These are phyloP conservation scores for Sorex fumeus DNA, from an alignment of 2,113 vertebrate species.

Conservation along the genomic window DNA sequence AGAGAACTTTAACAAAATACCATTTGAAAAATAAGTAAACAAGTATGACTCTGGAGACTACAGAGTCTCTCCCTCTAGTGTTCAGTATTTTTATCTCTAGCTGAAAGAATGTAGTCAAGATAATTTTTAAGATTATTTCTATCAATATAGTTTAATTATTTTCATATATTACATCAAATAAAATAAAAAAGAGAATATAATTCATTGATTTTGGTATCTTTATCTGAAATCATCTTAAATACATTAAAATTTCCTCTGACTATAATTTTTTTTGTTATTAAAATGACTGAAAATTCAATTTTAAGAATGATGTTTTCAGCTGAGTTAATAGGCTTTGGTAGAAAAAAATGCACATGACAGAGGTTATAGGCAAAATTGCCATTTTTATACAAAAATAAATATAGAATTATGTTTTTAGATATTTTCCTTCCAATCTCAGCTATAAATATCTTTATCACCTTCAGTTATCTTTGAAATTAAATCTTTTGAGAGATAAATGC, in stretches of 20 bases:
- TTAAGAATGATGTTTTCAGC: constrained; percentile 17
- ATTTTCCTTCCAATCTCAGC: constrained; percentile 34
- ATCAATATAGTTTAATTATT: not conserved
- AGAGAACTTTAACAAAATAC: too few relatives aligned
- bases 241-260: not conserved
- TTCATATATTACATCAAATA: not conserved
- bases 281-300: constrained; percentile 47
- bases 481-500: constrained; percentile 35
- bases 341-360: constrained; percentile 3
- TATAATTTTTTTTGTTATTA: constrained; percentile 29
- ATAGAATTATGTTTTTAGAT: constrained; percentile 44
- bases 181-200: not conserved
- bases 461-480: constrained; percentile 57
- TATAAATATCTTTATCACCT: constrained; percentile 36
- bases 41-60: constrained; percentile 51
- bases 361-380: not conserved
- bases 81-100: constrained; percentile 8
- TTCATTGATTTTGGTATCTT: not conserved
- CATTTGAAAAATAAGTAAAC: too few relatives aligned
- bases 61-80: not conserved
- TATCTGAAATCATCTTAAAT: not conserved
- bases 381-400: constrained; percentile 55
- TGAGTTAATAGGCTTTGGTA: constrained; percentile 26
- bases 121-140: constrained; percentile 3
- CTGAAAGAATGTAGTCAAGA: constrained; percentile 29